Base-by-base conservation (phyloP, 2,797 vertebrate species). In the Acanthis flammea region DNA sequence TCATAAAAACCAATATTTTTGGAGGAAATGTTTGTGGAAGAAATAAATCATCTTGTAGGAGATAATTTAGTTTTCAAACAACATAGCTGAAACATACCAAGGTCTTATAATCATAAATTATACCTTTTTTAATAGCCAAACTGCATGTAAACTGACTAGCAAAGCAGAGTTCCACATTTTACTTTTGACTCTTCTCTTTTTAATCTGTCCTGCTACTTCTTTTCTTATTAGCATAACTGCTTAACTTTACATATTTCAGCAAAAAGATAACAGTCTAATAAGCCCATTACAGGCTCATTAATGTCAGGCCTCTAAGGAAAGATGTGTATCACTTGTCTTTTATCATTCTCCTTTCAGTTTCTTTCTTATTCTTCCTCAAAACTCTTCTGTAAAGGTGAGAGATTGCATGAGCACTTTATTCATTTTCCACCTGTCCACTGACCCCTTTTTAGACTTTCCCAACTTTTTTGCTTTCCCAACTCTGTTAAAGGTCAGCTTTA, bases 181-280 rank as follows among this genome's bases (percentile, higher is more conserved):
- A 42, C 15, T 67, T 88, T 72, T 62, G 17, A 18, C 5, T 84
- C 27, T 55, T 83, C 24, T 18, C 6, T 50, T 65, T 90, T 55
- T 37, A 70, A 78, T 80, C 51, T 80, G 10, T 37, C 71, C 6
- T 70, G 37, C 39, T 88, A 25, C 13, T 70, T 4, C 39, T 44
- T 55, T 83, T 80, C 61, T 80, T 84, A 57, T 83, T 90, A 92
- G 22, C 39, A 55, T 88, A 91, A 78, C 24, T 2, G 1, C 31
- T 77, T 88, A 79, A 73, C 39, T 88, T 86, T 39, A 71, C 70
- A 84, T 77, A 60, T 74, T 90, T 81, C 66, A 92, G 45, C 21
- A 91, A 91, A 91, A 92, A 91, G 51, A 91, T 85, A 92, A 89
- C 51, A 65, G 28, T 35, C 18, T 92, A 95, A 82, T 73, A 79